Percentiles rank a stretch among this genome's conserved stretches.
Evolutionary conservation across 2,888 invertebrate species (phyloP).

Genomic region (Drosophila neutralis): DNA sequence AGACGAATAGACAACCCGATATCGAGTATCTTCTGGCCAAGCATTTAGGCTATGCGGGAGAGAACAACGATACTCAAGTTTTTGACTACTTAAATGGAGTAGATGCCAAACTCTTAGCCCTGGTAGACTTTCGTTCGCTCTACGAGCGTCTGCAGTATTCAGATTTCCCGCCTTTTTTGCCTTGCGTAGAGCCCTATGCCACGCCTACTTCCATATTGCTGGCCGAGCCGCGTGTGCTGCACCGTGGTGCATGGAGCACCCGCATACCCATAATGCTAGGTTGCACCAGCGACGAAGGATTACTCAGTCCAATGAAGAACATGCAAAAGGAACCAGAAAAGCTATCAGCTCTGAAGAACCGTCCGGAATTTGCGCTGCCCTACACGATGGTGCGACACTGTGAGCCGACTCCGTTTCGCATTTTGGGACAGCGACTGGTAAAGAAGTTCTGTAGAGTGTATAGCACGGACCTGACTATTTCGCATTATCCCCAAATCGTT

Average conservation of each 20-base stretch:
- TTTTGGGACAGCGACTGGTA: constrained; percentile 65
- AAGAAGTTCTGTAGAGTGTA: constrained; percentile 57
- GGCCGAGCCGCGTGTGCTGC: constrained; percentile 69
- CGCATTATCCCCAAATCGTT: constrained; percentile 70
- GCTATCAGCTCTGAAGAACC: constrained; percentile 14
- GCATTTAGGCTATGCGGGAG: constrained; percentile 75
- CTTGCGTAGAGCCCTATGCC: constrained; percentile 75
- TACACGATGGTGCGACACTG: constrained; percentile 2
- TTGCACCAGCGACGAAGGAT: constrained; percentile 76
- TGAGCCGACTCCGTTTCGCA: constrained; percentile 23
- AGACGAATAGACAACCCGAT: constrained; percentile 46
- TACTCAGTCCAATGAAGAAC: background rate
- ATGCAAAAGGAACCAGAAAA: constrained; percentile 11
- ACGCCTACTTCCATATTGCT: constrained; percentile 67
- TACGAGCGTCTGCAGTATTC: constrained; percentile 42
- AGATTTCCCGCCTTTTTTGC: constrained; percentile 53
- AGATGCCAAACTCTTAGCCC: constrained; percentile 54
- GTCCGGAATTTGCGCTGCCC: constrained; percentile 42
- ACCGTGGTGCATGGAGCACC: constrained; percentile 78
- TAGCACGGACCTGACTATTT: constrained; percentile 64
- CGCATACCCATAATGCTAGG: constrained; percentile 81
- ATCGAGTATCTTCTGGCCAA: constrained; percentile 74
- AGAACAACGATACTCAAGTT: constrained; percentile 70
- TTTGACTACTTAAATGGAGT: constrained; percentile 54
- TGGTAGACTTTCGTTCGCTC: constrained; percentile 42